phyloP scores from a whole-genome alignment of 2,888 invertebrate genomes.

The Quadroppia sp. region DNA sequence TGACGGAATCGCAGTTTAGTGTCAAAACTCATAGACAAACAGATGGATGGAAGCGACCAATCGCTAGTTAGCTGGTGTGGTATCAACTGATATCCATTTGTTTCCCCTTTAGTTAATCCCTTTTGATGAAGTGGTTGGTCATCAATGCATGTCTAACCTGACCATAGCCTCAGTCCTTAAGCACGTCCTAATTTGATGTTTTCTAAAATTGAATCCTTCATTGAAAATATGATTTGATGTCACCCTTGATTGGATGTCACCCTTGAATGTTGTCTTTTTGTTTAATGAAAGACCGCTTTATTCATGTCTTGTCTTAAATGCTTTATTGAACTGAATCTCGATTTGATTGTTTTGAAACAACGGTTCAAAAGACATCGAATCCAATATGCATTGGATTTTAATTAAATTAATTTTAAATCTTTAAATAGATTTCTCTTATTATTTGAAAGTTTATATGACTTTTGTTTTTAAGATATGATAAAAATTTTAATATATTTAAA shows the following conservation, averaged over 20 bases:
- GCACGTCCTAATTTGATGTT: background rate
- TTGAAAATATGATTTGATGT: conserved; percentile 2
- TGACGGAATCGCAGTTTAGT: conserved; percentile 11
- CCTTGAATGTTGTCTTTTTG: no score
- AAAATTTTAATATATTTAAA: no score
- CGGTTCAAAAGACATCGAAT: no score
- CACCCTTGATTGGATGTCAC: background rate
- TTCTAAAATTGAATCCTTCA: background rate
- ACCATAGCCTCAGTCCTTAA: background rate
- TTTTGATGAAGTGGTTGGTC: background rate
- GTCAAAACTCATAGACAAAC: conserved; percentile 9
- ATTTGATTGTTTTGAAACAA: no score
- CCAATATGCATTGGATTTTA: no score
- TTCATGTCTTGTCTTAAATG: no score
- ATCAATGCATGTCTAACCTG: background rate
- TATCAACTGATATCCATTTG: background rate
- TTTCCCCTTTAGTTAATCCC: background rate
- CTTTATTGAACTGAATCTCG: no score
- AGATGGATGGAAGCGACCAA: background rate
- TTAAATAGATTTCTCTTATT: no score
- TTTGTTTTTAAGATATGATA: no score
- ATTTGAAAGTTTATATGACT: no score
- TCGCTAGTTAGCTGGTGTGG: background rate
- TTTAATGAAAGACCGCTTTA: no score
- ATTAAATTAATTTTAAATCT: no score